These are phyloP conservation scores for Archivesica marissinica DNA, from an alignment of 1,140 invertebrate genomes.

Conservation along the genomic window DNA sequence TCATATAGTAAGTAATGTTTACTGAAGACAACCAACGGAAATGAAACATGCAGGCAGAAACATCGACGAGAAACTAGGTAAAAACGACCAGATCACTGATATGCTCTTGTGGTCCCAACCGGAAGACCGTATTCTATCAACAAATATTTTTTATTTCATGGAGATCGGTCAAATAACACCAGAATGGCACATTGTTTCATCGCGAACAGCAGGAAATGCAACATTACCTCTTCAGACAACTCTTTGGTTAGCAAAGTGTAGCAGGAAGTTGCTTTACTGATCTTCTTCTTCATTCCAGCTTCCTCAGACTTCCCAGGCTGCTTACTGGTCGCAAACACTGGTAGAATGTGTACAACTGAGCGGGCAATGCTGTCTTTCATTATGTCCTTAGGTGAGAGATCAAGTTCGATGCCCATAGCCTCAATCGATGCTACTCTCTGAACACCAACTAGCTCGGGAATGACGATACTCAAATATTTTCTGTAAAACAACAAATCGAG, in stretches of 20 bases:
- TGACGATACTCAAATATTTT: slow-evolving; percentile 22
- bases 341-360: slow-evolving; percentile 67
- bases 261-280: slow-evolving; percentile 33
- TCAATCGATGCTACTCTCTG: slow-evolving; percentile 34
- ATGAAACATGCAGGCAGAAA: no score
- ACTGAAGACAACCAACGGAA: no score
- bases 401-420: slow-evolving; percentile 25
- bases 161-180: no score
- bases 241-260: slow-evolving; percentile 57
- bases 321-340: slow-evolving; percentile 67
- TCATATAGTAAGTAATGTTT: no score
- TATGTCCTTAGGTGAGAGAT: slow-evolving; percentile 12
- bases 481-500: slow-evolving; percentile 29
- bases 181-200: no score
- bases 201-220: no score
- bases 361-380: slow-evolving; percentile 55
- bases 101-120: no score
- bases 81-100: no score
- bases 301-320: not conserved
- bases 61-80: no score
- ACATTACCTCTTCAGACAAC: slow-evolving; percentile 61
- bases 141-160: no score
- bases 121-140: no score
- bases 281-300: slow-evolving; percentile 34
- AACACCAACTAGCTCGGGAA: slow-evolving; percentile 55